Conservation (phyloP, 2,888 invertebrate genomes). For the Spilarctia lutea region DNA sequence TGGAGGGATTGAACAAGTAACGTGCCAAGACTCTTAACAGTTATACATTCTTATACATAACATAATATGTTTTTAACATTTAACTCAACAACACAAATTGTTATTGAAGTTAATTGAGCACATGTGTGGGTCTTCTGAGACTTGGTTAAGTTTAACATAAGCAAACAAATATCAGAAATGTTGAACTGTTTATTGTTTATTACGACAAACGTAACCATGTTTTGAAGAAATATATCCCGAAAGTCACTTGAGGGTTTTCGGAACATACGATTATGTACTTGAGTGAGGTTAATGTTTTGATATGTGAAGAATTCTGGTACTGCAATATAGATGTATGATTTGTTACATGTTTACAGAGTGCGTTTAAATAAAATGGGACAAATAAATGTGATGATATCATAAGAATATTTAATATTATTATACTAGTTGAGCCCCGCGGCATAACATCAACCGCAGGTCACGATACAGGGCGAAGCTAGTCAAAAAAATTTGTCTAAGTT, state of each 20-base stretch:
- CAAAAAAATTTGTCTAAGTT: no score
- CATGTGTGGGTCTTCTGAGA: conserved; percentile 31
- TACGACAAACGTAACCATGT: conserved; percentile 37
- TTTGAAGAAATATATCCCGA: conserved; percentile 40
- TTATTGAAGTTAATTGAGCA: conserved; percentile 23
- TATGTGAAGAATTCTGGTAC: background rate
- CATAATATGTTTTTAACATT: background rate
- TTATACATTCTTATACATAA: background rate
- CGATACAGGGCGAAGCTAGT: no score
- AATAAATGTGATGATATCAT: no score
- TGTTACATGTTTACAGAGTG: background rate
- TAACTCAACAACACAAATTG: conserved; percentile 17
- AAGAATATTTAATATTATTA: no score
- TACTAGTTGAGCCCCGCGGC: no score
- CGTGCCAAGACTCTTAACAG: background rate
- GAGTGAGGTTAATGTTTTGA: conserved; percentile 19
- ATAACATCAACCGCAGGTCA: no score
- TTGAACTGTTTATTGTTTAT: conserved; percentile 43
- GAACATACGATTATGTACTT: conserved; percentile 22
- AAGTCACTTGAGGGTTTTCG: conserved; percentile 40
- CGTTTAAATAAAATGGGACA: background rate
- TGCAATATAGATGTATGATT: background rate
- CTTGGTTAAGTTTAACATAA: conserved; percentile 39
- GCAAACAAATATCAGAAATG: conserved; percentile 40
- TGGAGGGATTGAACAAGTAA: background rate